Evolutionary conservation across 2,888 invertebrate genomes (phyloP).

Genomic region (Trachelus tabidus): DNA sequence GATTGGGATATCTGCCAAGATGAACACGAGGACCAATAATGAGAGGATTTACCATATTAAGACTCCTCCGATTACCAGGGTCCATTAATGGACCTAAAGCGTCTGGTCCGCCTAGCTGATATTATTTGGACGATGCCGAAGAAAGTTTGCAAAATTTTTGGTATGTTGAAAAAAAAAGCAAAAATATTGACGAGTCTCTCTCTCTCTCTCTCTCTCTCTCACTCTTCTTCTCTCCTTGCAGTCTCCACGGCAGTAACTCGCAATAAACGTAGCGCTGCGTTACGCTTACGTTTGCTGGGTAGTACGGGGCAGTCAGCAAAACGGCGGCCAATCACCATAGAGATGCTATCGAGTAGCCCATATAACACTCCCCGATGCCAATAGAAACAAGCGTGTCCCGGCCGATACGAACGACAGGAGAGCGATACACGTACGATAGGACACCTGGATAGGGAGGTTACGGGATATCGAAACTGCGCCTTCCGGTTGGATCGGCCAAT

Average conservation of each 20-base stretch:
- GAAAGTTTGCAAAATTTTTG: background rate
- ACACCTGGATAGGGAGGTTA: constrained; percentile 24
- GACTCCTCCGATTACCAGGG: background rate
- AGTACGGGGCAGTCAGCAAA: background rate
- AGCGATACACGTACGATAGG: constrained; percentile 11
- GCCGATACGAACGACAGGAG: constrained; percentile 10
- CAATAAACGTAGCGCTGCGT: background rate
- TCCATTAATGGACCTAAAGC: background rate
- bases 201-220: background rate
- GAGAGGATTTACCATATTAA: background rate
- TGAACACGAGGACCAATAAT: background rate
- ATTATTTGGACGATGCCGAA: background rate
- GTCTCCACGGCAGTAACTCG: background rate
- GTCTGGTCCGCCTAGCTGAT: background rate
- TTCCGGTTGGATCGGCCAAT: constrained; percentile 21
- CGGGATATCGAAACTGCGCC: constrained; percentile 30
- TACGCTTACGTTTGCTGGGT: background rate
- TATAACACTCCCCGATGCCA: constrained; percentile 36
- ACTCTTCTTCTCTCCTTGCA: background rate
- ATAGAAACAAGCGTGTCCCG: constrained; percentile 23
- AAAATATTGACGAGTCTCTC: background rate
- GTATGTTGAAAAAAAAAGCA: background rate
- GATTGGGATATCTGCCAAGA: background rate
- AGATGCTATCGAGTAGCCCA: constrained; percentile 49
- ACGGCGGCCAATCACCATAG: constrained; percentile 46